Evolutionary conservation across 2,888 invertebrate genomes (phyloP), one percentile per base, ranked within the genome.

Genomic region (Hemistola chrysoprasaria): DNA sequence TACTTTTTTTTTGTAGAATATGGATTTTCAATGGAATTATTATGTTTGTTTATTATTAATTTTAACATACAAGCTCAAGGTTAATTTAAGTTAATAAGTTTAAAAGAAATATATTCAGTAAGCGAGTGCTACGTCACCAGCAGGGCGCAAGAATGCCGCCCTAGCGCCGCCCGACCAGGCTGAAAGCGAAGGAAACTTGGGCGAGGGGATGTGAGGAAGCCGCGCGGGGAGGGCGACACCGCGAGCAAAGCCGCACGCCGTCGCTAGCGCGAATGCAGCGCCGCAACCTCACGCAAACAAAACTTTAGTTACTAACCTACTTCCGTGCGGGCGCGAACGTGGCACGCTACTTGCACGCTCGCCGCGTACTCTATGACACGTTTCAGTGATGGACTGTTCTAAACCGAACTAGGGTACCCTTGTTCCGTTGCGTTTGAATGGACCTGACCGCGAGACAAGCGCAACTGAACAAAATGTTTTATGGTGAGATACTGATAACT

Each of bases 251-350:
- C 56, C 72, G 73, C 68, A 76, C 71, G 76, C 62, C 63, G 59
- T 51, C 55, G 50, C 74, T 70, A 72, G 76, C 65, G 58, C 57
- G 71, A 75, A 71, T 78, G 81, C 81, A 84, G 72, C 81, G 79
- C 74, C 82, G 82, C 87, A 88, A 86, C 88, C 86, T 87, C 88
- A 85, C 87, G 84, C 87, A 83, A 88, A 88, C 87, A 85, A 88
- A 87, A 87, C 83, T 88, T 88, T 88, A 88, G 88, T 88, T 84
- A 83, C 70, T 87, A 88, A 88, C 88, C 88, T 87, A 88, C 88
- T 87, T 88, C 88, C 87, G 88, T 78, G 84, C 87, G 86, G 78
- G 86, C 80, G 84, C 85, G 85, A 81, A 79, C 79, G 43, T 38
- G 73, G 82, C 78, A 71, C 71, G 38, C 73, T 72, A 71, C 68